Evolutionary conservation across 2,888 invertebrate species (phyloP).

Genomic region (Cistogaster globosa): DNA sequence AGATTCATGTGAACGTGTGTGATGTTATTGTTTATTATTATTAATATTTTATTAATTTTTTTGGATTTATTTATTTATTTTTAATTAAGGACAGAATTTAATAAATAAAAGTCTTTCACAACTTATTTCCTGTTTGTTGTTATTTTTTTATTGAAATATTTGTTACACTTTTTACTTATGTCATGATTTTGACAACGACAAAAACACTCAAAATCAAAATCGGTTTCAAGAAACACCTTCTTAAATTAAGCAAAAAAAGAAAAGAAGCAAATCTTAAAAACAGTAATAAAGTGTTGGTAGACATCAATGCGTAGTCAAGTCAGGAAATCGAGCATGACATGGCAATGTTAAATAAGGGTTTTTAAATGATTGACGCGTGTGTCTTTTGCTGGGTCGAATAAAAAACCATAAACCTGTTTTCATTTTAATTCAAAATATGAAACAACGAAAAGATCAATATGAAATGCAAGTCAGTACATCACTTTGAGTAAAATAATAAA

Average conservation of each 20-base stretch:
- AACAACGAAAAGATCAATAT: constrained; percentile 45
- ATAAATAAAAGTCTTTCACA: too few species aligned
- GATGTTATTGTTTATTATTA: too few species aligned
- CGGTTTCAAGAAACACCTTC: constrained; percentile 13
- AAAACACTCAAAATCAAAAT: constrained; percentile 24
- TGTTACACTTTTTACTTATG: constrained; percentile 23
- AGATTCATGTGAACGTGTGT: too few species aligned
- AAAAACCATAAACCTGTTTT: constrained; percentile 38
- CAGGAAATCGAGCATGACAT: constrained; percentile 82
- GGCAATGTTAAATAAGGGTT: constrained; percentile 75
- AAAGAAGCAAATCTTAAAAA: not conserved
- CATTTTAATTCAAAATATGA: constrained; percentile 7
- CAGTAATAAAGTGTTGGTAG: constrained; percentile 29
- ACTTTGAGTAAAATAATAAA: constrained; percentile 20
- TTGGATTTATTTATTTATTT: too few species aligned
- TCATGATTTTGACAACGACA: constrained; percentile 51
- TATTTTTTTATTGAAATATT: constrained; percentile 7
- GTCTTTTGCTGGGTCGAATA: constrained; percentile 44
- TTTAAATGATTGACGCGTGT: constrained; percentile 74
- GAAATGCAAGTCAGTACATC: constrained; percentile 52
- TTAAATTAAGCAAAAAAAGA: constrained; percentile 18
- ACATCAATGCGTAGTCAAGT: constrained; percentile 77
- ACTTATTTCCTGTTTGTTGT: not conserved
- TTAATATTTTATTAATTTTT: too few species aligned
- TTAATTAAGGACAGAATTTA: too few species aligned